These are phyloP conservation scores for Crenichthys baileyi DNA, from an alignment of 2,797 vertebrate genomes.

Conservation along the genomic window DNA sequence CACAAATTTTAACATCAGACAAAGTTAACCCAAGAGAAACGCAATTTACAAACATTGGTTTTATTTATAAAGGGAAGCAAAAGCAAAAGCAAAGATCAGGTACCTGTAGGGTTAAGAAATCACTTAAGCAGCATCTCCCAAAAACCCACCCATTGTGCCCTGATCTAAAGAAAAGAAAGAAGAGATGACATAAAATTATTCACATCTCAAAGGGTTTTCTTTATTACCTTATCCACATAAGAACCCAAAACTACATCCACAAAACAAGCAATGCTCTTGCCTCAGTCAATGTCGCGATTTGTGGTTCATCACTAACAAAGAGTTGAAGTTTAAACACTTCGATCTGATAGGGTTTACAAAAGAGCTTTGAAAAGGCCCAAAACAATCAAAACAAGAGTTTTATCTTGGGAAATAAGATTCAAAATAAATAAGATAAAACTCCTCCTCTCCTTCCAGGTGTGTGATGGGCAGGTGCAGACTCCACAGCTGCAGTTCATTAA, in stretches of 20 bases:
- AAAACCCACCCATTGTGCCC: neutral
- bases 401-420: too few species aligned
- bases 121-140: too few species aligned
- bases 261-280: neutral
- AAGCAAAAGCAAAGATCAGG: too few species aligned
- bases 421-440: too few species aligned
- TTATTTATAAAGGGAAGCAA: too few species aligned
- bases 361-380: neutral
- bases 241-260: neutral
- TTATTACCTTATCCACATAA: neutral
- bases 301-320: neutral
- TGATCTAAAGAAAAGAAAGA: neutral
- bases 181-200: neutral
- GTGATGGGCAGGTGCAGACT: too few species aligned
- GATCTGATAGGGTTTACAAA: neutral
- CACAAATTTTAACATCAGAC: too few species aligned
- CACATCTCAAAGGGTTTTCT: neutral
- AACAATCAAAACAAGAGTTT: neutral
- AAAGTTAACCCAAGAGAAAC: too few species aligned
- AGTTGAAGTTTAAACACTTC: neutral
- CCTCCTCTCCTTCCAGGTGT: too few species aligned
- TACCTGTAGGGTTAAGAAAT: too few species aligned
- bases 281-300: neutral
- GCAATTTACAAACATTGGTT: too few species aligned
- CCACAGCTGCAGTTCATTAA: too few species aligned